Evolutionary conservation across 2,797 vertebrate genomes (phyloP).

Genomic region (Coranthus polyacanthus): DNA sequence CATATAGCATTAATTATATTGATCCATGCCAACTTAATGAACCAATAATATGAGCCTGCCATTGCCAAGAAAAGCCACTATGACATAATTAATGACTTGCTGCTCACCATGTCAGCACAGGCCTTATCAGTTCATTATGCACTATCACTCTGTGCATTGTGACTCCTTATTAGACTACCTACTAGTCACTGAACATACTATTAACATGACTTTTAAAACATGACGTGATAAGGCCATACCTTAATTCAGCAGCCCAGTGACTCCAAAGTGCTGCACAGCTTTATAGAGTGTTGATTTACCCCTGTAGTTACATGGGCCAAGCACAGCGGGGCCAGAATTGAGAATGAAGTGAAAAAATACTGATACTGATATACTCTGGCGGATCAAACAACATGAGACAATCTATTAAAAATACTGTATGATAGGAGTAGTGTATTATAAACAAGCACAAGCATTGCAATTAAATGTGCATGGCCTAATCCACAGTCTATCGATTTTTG

Average conservation of each 20-base stretch:
- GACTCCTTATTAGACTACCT: slow-evolving; percentile 64
- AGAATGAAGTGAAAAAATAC: slow-evolving; percentile 4
- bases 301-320: neutral
- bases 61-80: slow-evolving; percentile 76
- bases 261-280: slow-evolving; percentile 29
- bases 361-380: slow-evolving; percentile 25
- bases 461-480: slow-evolving; percentile 67
- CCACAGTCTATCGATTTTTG: slow-evolving; percentile 65
- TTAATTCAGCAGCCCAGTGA: slow-evolving; percentile 32
- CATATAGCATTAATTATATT: slow-evolving; percentile 79
- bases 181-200: slow-evolving; percentile 35
- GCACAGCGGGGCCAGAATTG: slow-evolving; percentile 10
- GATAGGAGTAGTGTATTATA: slow-evolving; percentile 40
- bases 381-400: slow-evolving; percentile 39
- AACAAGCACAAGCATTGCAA: slow-evolving; percentile 57
- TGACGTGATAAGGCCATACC: slow-evolving; percentile 18
- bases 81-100: slow-evolving; percentile 82
- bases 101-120: slow-evolving; percentile 71
- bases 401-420: slow-evolving; percentile 55
- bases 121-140: slow-evolving; percentile 77
- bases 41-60: slow-evolving; percentile 78
- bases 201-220: slow-evolving; percentile 55
- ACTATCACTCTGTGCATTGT: slow-evolving; percentile 68
- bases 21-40: slow-evolving; percentile 81
- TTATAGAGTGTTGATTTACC: slow-evolving; percentile 28